Evolutionary conservation across 2,888 invertebrate genomes (phyloP).

Genomic region (Encarsia formosa): DNA sequence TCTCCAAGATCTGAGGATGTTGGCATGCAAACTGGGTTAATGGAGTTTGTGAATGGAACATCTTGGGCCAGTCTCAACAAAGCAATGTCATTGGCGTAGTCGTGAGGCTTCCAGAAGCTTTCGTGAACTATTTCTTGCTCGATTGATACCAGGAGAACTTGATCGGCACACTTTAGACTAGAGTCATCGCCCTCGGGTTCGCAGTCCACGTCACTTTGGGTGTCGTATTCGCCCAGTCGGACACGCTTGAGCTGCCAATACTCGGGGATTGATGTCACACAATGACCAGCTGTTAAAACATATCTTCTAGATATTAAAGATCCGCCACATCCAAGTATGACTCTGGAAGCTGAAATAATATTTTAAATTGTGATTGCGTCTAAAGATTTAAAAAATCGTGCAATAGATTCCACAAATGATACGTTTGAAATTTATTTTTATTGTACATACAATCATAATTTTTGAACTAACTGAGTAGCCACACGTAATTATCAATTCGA

Average conservation of each 20-base stretch:
- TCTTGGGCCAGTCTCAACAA: conserved; percentile 60
- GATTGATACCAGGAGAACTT: conserved; percentile 59
- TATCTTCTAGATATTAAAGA: conserved; percentile 65
- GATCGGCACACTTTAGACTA: conserved; percentile 56
- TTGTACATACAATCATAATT: no score
- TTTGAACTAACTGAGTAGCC: no score
- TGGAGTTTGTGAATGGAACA: conserved; percentile 57
- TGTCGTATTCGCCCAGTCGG: conserved; percentile 67
- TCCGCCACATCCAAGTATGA: conserved; percentile 75
- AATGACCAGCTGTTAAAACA: conserved; percentile 73
- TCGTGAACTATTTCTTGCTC: conserved; percentile 65
- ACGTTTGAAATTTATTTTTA: no score
- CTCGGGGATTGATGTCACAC: conserved; percentile 68
- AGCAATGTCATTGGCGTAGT: conserved; percentile 63
- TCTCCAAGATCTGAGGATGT: conserved; percentile 39
- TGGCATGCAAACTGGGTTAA: conserved; percentile 62
- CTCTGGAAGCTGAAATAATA: no score
- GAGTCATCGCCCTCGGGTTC: conserved; percentile 5
- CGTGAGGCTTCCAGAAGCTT: conserved; percentile 58
- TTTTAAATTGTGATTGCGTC: no score
- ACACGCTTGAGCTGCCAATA: conserved; percentile 56
- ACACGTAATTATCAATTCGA: no score
- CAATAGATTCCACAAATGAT: no score
- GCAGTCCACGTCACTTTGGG: conserved; percentile 60
- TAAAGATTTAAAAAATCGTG: no score